Base-by-base conservation (phyloP, 2,888 invertebrate genomes). In the Apotomis turbidana region DNA sequence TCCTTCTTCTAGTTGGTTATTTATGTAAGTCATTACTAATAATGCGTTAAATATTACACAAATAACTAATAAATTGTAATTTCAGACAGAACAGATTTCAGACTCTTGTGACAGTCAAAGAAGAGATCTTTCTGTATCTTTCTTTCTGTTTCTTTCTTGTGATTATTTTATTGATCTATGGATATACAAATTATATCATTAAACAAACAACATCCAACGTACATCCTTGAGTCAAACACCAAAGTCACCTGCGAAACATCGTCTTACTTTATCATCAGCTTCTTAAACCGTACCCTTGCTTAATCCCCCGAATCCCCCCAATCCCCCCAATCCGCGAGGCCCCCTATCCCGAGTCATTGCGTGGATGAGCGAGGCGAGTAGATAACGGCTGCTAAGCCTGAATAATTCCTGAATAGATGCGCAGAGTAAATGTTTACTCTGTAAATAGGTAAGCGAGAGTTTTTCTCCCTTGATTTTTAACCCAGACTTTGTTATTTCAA, bases 331-430 rank as follows among this genome's bases (percentile, higher is more conserved):
- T 15, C 44, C 27, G 55, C 55, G 5, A 66, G 58, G 8, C 51
- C 51, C 52, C 52, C 52, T 41, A 13, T 46, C 66, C 61, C 67
- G 66, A 66, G 60, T 51, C 66, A 71, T 67, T 67, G 51, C 67
- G 15, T 38, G 12, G 59, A 36, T 51, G n/a, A 51, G 49, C 61
- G 46, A n/a, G 5, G 49, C 41, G 62, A 68, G 66, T 68, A 70
- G 70, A 74, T 74, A 71, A 71, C 54, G 41, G 12, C 62, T 13
- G 60, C 51, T 71, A 71, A 74, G 55, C 74, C 71, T 15, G 15
- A 44, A 49, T 71, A 62, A 74, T 49, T 41, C 69, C 62, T 27
- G 6, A 61, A 71, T 54, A 44, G 44, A 68, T 57, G 71, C 55
- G 51, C 41, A 6, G 1, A 13, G 55, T 61, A 41, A 63, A 70